Conservation (phyloP, 2,113 vertebrate species). For the Taxidea taxus region DNA sequence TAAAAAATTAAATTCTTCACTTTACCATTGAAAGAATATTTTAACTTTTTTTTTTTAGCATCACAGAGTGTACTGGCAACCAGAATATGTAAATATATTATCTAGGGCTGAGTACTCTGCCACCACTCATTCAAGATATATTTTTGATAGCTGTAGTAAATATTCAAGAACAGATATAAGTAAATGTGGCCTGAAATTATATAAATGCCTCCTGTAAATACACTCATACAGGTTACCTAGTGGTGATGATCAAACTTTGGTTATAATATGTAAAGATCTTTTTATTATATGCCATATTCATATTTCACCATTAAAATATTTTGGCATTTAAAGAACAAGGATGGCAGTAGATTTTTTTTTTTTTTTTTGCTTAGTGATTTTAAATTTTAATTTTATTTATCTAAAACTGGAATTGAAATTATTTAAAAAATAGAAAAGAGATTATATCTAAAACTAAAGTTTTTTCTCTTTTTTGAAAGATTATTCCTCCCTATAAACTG, state of each 20-base stretch:
- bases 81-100: background rate
- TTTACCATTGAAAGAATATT: background rate
- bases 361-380: background rate
- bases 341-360: background rate
- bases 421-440: background rate
- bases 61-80: background rate
- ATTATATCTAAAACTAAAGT: slow-evolving; percentile 8
- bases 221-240: background rate
- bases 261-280: background rate
- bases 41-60: background rate
- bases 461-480: background rate
- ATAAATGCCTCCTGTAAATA: background rate
- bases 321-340: slow-evolving; percentile 12
- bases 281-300: background rate
- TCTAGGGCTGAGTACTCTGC: background rate
- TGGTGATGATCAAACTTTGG: background rate
- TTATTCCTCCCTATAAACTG: background rate
- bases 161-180: background rate
- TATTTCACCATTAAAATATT: background rate
- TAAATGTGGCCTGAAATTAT: background rate
- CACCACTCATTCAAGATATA: background rate
- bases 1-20: background rate
- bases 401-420: slow-evolving; percentile 28
- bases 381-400: slow-evolving; percentile 31
- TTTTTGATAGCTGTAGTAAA: background rate